Evolutionary conservation across 2,888 invertebrate species (phyloP), one percentile per base, ranked within the genome.

Genomic region (Diarsia brunnea): DNA sequence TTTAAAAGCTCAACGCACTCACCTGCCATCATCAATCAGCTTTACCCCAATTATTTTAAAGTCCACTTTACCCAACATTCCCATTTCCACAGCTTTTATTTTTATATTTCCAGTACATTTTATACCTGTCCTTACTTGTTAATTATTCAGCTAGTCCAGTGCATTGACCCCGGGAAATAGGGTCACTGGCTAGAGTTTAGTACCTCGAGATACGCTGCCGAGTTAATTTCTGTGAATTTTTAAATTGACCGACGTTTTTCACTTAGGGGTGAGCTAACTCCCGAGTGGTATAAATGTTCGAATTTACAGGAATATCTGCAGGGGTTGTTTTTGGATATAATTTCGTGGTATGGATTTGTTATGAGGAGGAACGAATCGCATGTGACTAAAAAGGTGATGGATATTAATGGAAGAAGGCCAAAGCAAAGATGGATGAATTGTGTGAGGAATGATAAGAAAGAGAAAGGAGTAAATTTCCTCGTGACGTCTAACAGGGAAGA

Each of bases 131-230:
- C 67, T 38, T 49, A 10, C 38, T 61, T 61, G 61, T 65, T 63
- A 68, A 81, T 78, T 58, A 75, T 82, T 72, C 65, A 53, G 78
- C 68, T 69, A 63, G 67, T 73, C 73, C 58, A 80, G 89, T 79
- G 80, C 87, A 87, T 69, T 87, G 87, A 88, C 79, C 89, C 60
- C 75, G 53, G 65, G 73, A 83, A 87, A 88, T 79, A 83, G 64
- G 89, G 89, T 87, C 87, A 84, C 70, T 79, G 73, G 65, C 76
- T 71, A 65, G 65, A 63, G 55, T 24, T 38, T 45, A 73, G 70
- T 74, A 66, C 71, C 64, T 63, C 69, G 65, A 63, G 66, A 73
- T 73, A 66, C 67, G 58, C 45, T 49, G 51, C 53, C 8, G 43
- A 58, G 58, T 65, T 85, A 85, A 84, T 84, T 84, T 75, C 64